A percentile compares a stretch with the other conserved stretches of the same genome.
phyloP scores from a whole-genome alignment of 2,888 invertebrate genomes.

The Zelleria hepariella region DNA sequence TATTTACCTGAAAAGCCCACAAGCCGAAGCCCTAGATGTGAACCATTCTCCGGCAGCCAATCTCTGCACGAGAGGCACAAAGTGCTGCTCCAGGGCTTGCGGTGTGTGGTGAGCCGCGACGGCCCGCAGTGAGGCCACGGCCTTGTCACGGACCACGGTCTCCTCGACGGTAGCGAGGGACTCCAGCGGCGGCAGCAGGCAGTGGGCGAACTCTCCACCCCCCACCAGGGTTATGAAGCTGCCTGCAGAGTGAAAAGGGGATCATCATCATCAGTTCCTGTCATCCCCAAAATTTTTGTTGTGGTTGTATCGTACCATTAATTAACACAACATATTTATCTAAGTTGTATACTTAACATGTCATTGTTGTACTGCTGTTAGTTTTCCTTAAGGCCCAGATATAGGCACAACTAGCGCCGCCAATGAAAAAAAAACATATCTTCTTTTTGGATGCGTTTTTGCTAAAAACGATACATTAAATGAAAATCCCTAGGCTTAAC shows the following conservation, averaged over 20 bases:
- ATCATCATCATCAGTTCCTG: too few relatives aligned
- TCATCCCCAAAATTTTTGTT: too few relatives aligned
- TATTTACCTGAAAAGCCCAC: conserved; percentile 59
- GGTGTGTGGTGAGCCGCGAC: conserved; percentile 96
- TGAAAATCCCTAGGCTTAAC: too few relatives aligned
- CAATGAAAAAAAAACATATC: too few relatives aligned
- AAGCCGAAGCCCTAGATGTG: conserved; percentile 61
- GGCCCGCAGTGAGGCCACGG: conserved; percentile 91
- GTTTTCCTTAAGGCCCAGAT: too few relatives aligned
- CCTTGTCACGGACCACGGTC: conserved; percentile 99
- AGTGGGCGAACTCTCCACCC: conserved; percentile 96
- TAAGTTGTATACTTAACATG: too few relatives aligned
- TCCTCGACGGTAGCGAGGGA: conserved; percentile 98
- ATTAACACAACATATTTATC: too few relatives aligned
- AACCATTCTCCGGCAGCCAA: conserved; percentile 95
- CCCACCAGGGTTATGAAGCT: conserved; percentile 95
- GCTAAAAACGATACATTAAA: too few relatives aligned
- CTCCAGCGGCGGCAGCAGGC: conserved; percentile 94
- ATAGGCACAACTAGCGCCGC: too few relatives aligned
- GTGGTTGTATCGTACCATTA: too few relatives aligned
- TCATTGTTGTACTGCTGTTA: too few relatives aligned
- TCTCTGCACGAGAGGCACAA: conserved; percentile 95
- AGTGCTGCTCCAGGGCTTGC: conserved; percentile 93
- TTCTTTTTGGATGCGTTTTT: too few relatives aligned
- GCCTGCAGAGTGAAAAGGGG: conserved; percentile 26